Conservation (phyloP, 2,888 invertebrate species). For the Melinaea menophilus region DNA sequence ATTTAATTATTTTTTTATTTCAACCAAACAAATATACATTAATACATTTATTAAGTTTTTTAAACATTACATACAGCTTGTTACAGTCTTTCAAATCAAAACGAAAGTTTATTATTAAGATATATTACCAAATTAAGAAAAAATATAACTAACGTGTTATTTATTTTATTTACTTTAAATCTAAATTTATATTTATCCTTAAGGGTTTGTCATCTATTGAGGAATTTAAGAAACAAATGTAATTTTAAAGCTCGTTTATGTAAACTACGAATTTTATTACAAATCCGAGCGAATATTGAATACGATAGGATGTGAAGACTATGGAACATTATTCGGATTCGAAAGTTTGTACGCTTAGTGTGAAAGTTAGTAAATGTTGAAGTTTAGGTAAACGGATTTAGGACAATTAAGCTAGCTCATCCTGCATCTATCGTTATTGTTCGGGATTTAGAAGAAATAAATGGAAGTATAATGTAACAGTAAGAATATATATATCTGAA, state of each 20-base stretch:
- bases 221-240: neutral
- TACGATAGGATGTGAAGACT: conserved; percentile 11
- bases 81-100: no score
- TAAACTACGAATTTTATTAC: neutral
- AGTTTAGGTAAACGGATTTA: conserved; percentile 17
- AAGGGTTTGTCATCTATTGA: neutral
- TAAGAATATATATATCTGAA: no score
- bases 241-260: neutral
- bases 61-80: no score
- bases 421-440: neutral
- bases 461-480: neutral
- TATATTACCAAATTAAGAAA: no score
- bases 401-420: conserved; percentile 12
- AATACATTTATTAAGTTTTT: no score
- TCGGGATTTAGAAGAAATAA: neutral
- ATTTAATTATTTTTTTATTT: conserved; percentile 1
- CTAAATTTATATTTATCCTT: neutral
- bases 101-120: no score
- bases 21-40: neutral
- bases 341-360: conserved; percentile 15
- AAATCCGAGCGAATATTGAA: neutral
- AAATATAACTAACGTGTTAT: no score
- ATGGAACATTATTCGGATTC: conserved; percentile 14
- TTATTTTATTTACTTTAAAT: neutral
- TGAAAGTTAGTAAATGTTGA: conserved; percentile 22